Evolutionary conservation across 2,888 invertebrate species (phyloP), one percentile per base, ranked within the genome.

Genomic region (Chymomyza amoena): DNA sequence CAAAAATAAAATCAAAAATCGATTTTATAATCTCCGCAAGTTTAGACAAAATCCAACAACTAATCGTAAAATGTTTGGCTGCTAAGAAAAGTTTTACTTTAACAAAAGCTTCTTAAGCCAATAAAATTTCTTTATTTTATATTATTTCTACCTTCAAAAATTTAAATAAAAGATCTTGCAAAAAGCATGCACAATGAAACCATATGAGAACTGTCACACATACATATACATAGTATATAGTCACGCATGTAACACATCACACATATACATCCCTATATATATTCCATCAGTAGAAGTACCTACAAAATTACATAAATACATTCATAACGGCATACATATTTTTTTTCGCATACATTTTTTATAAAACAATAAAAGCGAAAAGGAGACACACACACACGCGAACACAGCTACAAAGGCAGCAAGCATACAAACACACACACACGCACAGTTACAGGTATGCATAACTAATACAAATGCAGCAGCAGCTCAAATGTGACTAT

Each of bases 311-410:
- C 18, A 36, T 36, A 61, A 36, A 61, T n/a, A 61, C 61, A 61
- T 18, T 10, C n/a, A n/a, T 16, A 10, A 20, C 15, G 18, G 52
- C 73, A 74, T 64, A 67, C 20, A 18, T 6, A 25, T 72, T 66
- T 73, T 77, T 81, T 70, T 70, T 69, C 69, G 75, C 70, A 80
- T 75, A 69, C 67, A 69, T 82, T 85, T 80, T 76, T 79, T 64
- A 72, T 76, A 87, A 87, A 87, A 87, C 79, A 78, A 77, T 77
- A 81, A 81, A 83, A 79, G 72, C 73, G 73, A 74, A 78, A 73
- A 20, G 64, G 39, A 56, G 16, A 56, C 32, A 45, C 56, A 28
- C n/a, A 36, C 32, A 32, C 9, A 4, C 25, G n/a, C n/a, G n/a
- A n/a, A 25, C 10, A 32, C 15, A 68, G 69, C 32, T 72, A 70